Base-by-base conservation (phyloP, 1,140 invertebrate species). In the Lethrus apterus region DNA sequence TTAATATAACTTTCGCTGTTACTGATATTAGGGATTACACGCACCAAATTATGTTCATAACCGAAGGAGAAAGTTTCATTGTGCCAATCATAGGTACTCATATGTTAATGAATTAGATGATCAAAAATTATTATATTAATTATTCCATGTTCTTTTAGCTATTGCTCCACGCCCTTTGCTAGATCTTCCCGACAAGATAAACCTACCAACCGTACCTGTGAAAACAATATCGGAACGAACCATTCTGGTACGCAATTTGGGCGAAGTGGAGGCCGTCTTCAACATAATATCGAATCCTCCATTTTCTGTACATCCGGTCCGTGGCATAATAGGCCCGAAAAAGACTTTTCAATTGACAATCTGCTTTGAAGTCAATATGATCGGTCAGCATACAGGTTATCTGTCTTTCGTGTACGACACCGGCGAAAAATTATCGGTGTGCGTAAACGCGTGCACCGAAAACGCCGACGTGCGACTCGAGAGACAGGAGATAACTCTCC, bases 131-230 rank as follows among this genome's bases (percentile, higher is more conserved):
- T 35, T 15, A 20, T 17, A 24, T 3, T 21, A 21, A 11, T 15
- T 46, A 17, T 35, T 4, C 24, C 36, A 7, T 7, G 21, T 11
- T 30, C 2, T 51, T 54, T 46, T 24, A 72, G 72, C 65, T 2
- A 58, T 74, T 17, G 67, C 69, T 2, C 56, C 64, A 4, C 56
- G 68, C 48, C 62, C 70, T 3, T 45, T 74, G 7, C 48, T 74
- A 3, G 64, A 72, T 44, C 58, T 73, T 33, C 72, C 74, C 1
- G 74, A 76, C 57, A 26, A 41, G 4, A 65, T 76, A n/a, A 46
- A 58, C 7, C 33, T 74, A 23, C 64, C 63, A 10, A 38, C 46
- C 1, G 66, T 65, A 20, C 61, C 67, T 2, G 64, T 73, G 0
- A 72, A 70, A 47, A 57, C 72, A 11, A 1, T 44, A 4, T 60